Conservation (phyloP, 2,113 vertebrate species). For the Bujurquina vittata region DNA sequence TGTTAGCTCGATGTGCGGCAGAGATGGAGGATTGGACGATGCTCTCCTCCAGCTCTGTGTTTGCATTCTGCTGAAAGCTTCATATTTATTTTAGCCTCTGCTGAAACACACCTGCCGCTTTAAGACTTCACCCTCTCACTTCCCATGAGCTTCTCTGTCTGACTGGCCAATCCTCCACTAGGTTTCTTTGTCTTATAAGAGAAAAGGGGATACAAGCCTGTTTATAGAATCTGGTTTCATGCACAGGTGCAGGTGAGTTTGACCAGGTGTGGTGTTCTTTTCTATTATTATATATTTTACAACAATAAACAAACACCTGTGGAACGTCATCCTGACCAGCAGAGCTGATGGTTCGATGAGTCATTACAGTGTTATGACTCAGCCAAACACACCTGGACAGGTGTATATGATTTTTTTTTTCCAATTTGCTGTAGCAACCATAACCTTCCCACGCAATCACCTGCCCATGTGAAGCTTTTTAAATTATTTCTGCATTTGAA, state of each 20-base stretch:
- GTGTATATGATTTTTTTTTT: neutral
- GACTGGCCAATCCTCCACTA: neutral
- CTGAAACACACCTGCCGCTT: neutral
- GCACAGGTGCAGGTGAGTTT: slow-evolving; percentile 47
- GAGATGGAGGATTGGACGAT: neutral
- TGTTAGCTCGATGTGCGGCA: neutral
- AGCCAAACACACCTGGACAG: neutral
- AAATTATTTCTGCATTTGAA: neutral
- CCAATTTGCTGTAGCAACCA: neutral
- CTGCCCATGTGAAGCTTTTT: neutral
- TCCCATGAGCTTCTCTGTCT: rapidly evolving
- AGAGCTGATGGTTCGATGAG: neutral
- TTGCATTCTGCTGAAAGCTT: neutral
- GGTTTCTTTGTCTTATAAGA: neutral
- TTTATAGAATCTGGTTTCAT: neutral
- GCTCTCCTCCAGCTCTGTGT: neutral
- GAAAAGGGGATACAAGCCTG: neutral
- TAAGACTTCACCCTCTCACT: neutral
- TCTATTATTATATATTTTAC: neutral
- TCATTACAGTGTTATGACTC: neutral
- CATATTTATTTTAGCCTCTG: neutral
- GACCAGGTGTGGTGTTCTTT: slow-evolving; percentile 43
- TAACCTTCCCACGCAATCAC: neutral
- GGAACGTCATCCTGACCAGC: neutral
- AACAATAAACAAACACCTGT: neutral